phyloP scores from a whole-genome alignment of 2,113 vertebrate genomes.

The Amazona vittata region DNA sequence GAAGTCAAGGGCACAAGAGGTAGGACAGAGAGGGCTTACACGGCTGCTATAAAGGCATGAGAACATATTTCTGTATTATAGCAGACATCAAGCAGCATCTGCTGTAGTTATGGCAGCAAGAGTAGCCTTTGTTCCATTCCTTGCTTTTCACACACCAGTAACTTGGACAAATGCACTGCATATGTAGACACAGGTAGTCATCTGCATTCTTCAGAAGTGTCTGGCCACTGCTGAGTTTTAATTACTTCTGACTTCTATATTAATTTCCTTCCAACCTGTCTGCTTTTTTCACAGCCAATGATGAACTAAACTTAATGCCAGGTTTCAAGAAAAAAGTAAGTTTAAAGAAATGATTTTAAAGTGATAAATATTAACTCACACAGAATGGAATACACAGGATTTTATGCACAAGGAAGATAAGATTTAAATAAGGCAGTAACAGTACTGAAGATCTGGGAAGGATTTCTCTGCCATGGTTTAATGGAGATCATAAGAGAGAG shows the following conservation, averaged over 20 bases:
- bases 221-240: conserved; percentile 57
- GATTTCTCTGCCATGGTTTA: conserved; percentile 8
- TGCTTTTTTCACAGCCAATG: not conserved
- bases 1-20: not conserved
- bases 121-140: not conserved
- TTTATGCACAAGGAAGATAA: not conserved
- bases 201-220: conserved; percentile 50
- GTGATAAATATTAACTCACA: not conserved
- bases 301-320: not conserved
- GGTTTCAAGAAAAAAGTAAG: not conserved
- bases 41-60: not conserved
- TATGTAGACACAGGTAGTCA: conserved; percentile 68
- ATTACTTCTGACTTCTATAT: conserved; percentile 37
- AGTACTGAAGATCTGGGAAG: not conserved
- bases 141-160: conserved; percentile 55
- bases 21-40: not conserved
- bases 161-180: conserved; percentile 54
- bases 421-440: not conserved
- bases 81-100: conserved; percentile 53
- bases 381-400: not conserved
- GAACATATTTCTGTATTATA: conserved; percentile 14
- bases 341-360: not conserved
- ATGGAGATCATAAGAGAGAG: not conserved
- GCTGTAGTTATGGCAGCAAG: conserved; percentile 40
- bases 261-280: conserved; percentile 40